Conservation (phyloP, 2,888 invertebrate species). For the Marronus borbonicus region DNA sequence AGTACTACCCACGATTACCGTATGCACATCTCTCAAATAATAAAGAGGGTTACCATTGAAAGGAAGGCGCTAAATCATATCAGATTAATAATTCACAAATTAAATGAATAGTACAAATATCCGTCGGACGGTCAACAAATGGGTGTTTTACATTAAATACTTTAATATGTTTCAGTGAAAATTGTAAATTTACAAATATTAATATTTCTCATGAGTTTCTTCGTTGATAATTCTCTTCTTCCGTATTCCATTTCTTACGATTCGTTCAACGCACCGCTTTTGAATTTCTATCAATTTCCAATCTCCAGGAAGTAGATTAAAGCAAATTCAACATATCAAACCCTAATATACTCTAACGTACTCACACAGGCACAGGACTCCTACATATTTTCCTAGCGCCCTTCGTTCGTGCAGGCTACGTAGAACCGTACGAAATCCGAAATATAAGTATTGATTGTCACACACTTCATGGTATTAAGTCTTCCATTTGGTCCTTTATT, state of each 20-base stretch:
- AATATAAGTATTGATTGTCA: constrained; percentile 50
- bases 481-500: constrained; percentile 50
- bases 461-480: constrained; percentile 48
- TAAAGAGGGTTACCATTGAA: no score
- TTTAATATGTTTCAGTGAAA: neutral
- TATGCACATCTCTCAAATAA: no score
- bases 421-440: constrained; percentile 33
- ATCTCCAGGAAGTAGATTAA: constrained; percentile 23
- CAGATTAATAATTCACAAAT: no score
- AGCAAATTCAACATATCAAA: constrained; percentile 16
- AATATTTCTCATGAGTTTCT: neutral
- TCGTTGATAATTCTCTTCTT: neutral
- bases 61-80: no score
- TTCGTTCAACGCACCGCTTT: neutral
- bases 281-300: neutral
- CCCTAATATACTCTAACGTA: constrained; percentile 2
- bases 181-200: neutral
- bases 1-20: no score
- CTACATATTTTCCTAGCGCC: constrained; percentile 7
- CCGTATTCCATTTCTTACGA: neutral
- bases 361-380: neutral
- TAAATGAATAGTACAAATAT: no score
- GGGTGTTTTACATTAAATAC: no score
- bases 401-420: constrained; percentile 15
- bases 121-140: no score